phyloP scores from a whole-genome alignment of 2,113 vertebrate genomes.

The Ochotona curzoniae region DNA sequence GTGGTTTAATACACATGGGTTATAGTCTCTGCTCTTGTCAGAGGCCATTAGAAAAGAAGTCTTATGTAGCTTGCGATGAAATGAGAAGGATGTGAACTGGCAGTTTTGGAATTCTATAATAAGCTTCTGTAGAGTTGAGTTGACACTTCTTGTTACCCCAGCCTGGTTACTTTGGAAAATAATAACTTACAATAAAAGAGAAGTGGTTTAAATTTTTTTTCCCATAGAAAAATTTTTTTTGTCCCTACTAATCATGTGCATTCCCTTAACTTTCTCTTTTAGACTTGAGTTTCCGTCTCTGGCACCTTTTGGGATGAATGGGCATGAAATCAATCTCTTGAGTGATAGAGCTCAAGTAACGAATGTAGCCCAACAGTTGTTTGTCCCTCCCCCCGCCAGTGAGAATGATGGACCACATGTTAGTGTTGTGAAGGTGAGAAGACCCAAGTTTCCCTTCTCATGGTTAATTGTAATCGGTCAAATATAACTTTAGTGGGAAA shows the following conservation, averaged over 20 bases:
- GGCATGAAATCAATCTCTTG: background rate
- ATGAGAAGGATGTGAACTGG: too few relatives aligned
- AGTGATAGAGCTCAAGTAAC: background rate
- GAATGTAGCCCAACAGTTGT: background rate
- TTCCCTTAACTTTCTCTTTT: background rate
- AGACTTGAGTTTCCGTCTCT: background rate
- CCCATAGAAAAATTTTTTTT: background rate
- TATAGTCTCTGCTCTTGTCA: too few relatives aligned
- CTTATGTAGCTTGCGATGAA: too few relatives aligned
- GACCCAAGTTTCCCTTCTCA: background rate
- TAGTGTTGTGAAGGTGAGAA: background rate
- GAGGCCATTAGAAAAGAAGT: too few relatives aligned
- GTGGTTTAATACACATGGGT: background rate
- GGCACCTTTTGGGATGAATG: slow-evolving; percentile 11
- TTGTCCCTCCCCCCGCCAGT: background rate
- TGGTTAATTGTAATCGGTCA: background rate
- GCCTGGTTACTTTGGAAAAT: too few relatives aligned
- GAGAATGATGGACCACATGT: background rate
- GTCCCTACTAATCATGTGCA: background rate
- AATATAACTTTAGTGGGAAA: background rate
- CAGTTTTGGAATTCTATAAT: too few relatives aligned
- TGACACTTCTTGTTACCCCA: too few relatives aligned
- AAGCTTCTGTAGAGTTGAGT: too few relatives aligned
- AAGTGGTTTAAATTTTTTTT: too few relatives aligned
- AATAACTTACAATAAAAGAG: too few relatives aligned